Evolutionary conservation across 2,113 vertebrate genomes (phyloP).

Genomic region (Plecotus auritus): DNA sequence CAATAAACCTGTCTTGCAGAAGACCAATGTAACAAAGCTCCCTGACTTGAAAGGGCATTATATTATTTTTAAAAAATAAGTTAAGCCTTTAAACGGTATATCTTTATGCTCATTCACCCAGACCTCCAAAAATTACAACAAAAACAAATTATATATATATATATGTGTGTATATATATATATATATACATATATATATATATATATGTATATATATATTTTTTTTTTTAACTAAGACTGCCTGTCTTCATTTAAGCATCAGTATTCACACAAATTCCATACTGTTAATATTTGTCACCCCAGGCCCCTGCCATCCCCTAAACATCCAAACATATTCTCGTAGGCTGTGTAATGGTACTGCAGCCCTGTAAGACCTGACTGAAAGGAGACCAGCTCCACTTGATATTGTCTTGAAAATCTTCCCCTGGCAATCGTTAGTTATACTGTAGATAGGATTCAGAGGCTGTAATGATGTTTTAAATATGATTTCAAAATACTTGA

Average conservation of each 20-base stretch:
- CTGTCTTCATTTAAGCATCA: not conserved
- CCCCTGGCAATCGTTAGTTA: constrained; percentile 24
- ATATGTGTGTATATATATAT: too few relatives aligned
- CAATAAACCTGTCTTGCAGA: not conserved
- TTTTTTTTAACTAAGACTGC: not conserved
- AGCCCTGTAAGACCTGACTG: not conserved
- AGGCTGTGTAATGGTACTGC: too few relatives aligned
- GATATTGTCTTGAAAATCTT: constrained; percentile 39
- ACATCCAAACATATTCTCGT: not conserved
- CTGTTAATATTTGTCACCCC: not conserved
- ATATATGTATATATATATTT: too few relatives aligned
- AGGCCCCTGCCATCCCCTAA: not conserved
- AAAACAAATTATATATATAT: not conserved
- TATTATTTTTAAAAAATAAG: not conserved
- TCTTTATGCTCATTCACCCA: not conserved
- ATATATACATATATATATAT: too few relatives aligned
- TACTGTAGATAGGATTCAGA: constrained; percentile 41
- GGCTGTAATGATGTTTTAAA: constrained; percentile 55
- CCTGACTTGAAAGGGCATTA: not conserved
- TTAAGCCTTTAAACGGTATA: not conserved
- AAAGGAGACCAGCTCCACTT: not conserved
- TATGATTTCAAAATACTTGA: constrained; percentile 62
- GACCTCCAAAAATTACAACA: not conserved
- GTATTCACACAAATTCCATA: not conserved
- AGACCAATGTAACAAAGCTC: not conserved